Base-by-base conservation (phyloP, 1,140 invertebrate species). In the Leptinotarsa texana region DNA sequence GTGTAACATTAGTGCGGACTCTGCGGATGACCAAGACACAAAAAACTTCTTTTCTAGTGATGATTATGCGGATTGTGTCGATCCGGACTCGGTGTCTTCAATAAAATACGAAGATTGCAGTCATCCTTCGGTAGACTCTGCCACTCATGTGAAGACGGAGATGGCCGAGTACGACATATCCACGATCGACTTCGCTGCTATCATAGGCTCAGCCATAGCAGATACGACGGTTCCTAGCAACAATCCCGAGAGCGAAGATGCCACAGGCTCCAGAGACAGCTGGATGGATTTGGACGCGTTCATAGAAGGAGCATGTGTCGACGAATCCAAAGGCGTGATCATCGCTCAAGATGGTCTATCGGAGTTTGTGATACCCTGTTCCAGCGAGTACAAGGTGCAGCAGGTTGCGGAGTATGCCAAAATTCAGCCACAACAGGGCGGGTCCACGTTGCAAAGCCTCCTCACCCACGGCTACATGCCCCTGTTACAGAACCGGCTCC, bases 191-290 rank as follows among this genome's bases (percentile, higher is more conserved):
- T 94, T 95, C 79, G 94, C 94, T 0, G 93, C 94, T 18, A 93
- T 96, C 22, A 95, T 96, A 70, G 93, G 94, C 0, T 94, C 92
- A 1, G 94, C 94, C n/a, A 96, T 96, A 77, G 94, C 94, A 0
- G 95, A 95, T 80, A 94, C 93, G 1, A 95, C 94, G 1, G 92
- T 93, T 4, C 90, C 91, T 13, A 91, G 89, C 5, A 89, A 92
- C 83, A 83, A 84, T 63, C 75, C 74, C 3, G 81, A 82, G 42
- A 89, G 90, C 73, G 91, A 91, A 73, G 90, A 90, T 2, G 87
- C 89, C 17, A 91, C 91, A 62, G 91, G 90, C 51, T 92, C 91
- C 0, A 86, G 91, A 75, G 92, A 93, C 78, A 91, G 90, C 75
- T 94, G 93, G 93, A 93, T 93, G 88, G 93, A 93, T 80, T 88